Evolutionary conservation across 2,113 vertebrate genomes (phyloP).

Genomic region (Microcebus tavaratra): DNA sequence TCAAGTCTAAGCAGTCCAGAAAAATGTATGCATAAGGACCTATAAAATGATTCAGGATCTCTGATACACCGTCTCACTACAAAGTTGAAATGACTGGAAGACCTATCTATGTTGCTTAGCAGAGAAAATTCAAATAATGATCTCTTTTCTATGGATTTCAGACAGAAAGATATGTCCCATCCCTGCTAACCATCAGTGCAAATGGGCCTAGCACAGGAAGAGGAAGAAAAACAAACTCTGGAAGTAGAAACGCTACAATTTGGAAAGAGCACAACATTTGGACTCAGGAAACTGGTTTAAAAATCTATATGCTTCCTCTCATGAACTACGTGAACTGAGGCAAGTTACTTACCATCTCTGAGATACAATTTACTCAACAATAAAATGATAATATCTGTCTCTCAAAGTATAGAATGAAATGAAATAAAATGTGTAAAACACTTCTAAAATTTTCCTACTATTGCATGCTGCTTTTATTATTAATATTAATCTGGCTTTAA

Average conservation of each 20-base stretch:
- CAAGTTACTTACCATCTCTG: not conserved
- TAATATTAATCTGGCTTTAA: not conserved
- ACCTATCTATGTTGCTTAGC: not conserved
- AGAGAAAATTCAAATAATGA: not conserved
- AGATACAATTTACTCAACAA: not conserved
- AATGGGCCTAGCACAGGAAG: not conserved
- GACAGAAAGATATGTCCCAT: not conserved
- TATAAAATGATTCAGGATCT: not conserved
- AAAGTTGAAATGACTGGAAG: not conserved
- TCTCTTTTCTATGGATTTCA: not conserved
- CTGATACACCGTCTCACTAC: not conserved
- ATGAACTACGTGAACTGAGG: not conserved
- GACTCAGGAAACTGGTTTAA: not conserved
- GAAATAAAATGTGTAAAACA: not conserved
- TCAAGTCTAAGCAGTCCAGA: not conserved
- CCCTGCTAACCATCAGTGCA: not conserved
- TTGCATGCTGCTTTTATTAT: not conserved
- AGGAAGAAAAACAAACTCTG: not conserved
- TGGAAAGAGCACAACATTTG: not conserved
- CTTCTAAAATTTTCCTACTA: not conserved
- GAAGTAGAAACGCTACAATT: not conserved
- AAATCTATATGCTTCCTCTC: not conserved
- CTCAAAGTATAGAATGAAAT: not conserved
- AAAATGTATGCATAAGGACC: not conserved
- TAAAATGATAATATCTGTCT: not conserved